phyloP scores from a whole-genome alignment of 2,888 invertebrate species.

The Limnephilus marmoratus region DNA sequence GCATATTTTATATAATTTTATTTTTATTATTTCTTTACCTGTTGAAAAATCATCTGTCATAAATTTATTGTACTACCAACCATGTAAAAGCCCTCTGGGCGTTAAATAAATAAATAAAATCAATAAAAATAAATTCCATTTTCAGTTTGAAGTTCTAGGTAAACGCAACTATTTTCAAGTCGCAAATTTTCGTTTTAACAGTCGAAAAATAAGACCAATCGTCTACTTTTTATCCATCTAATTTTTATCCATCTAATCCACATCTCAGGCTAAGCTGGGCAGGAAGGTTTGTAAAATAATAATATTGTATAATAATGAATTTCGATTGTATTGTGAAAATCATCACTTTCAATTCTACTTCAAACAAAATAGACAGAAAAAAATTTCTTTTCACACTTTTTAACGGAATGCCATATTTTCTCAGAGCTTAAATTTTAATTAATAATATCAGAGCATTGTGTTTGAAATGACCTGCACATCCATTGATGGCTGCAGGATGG shows the following conservation, averaged over 20 bases:
- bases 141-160: neutral
- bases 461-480: neutral
- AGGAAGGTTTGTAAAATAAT: neutral
- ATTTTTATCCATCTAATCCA: neutral
- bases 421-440: neutral
- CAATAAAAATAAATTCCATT: no score
- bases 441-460: neutral
- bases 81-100: no score
- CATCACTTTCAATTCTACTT: no score
- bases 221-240: no score
- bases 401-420: neutral
- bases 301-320: neutral
- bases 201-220: no score
- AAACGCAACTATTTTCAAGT: neutral
- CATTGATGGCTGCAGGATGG: conserved; percentile 27
- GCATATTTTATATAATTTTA: no score
- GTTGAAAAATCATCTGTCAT: no score
- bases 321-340: neutral
- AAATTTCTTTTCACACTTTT: neutral
- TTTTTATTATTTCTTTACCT: no score
- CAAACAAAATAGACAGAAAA: neutral
- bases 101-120: no score
- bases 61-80: no score
- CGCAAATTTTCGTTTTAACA: neutral
- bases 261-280: neutral